Conservation (phyloP, 2,888 invertebrate genomes). For the Scrobipalpa atriplicella region DNA sequence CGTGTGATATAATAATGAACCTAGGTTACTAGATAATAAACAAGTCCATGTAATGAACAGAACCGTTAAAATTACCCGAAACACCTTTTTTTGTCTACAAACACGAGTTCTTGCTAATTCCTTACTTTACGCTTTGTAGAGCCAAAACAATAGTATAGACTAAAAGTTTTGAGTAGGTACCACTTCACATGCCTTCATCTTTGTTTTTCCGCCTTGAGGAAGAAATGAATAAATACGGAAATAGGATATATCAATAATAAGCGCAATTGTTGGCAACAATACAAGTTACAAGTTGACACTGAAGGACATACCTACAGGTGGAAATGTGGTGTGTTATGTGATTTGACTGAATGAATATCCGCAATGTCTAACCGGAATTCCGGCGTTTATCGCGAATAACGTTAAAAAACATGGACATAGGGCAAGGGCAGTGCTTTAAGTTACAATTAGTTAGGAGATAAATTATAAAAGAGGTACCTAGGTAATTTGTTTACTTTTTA, state of each 20-base stretch:
- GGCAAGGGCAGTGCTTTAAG: too few relatives aligned
- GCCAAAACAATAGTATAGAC: neutral
- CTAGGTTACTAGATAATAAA: too few relatives aligned
- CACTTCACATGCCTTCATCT: neutral
- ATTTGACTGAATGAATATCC: neutral
- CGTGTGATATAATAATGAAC: too few relatives aligned
- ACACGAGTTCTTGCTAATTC: neutral
- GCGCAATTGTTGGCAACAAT: slow-evolving; percentile 14
- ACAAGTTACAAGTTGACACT: slow-evolving; percentile 9
- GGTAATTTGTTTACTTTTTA: too few relatives aligned
- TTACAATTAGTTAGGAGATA: too few relatives aligned
- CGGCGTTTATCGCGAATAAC: neutral
- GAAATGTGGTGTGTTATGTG: slow-evolving; percentile 4
- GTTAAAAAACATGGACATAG: neutral
- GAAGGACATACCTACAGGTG: slow-evolving; percentile 3
- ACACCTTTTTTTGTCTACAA: neutral
- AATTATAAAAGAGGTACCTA: too few relatives aligned
- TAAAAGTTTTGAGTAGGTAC: neutral
- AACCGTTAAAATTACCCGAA: too few relatives aligned
- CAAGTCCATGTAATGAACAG: too few relatives aligned
- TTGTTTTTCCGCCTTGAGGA: slow-evolving; percentile 14
- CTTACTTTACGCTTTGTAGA: neutral
- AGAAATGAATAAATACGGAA: slow-evolving; percentile 23
- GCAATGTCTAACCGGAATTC: neutral
- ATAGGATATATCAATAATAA: slow-evolving; percentile 22